Percentiles rank a stretch among this genome's conserved stretches.
Conservation (phyloP, 2,113 vertebrate species). For the Cichladusa arquata region DNA sequence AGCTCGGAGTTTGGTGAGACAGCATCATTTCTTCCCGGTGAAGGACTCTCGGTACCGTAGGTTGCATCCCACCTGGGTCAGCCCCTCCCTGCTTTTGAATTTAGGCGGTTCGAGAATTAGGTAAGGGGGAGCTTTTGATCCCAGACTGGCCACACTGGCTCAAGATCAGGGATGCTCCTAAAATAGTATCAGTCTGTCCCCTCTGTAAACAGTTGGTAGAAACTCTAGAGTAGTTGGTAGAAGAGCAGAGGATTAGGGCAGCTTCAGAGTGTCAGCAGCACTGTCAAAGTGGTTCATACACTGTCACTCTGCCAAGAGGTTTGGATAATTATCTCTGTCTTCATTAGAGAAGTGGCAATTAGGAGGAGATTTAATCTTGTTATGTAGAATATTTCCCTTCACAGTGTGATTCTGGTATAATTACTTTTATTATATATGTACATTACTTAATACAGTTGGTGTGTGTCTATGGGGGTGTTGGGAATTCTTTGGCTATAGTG, state of each 20-base stretch:
- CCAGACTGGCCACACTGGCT: neutral
- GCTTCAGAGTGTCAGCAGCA: neutral
- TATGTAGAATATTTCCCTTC: neutral
- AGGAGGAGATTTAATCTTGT: neutral
- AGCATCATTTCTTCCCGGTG: rapidly evolving
- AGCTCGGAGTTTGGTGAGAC: rapidly evolving
- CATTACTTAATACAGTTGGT: neutral
- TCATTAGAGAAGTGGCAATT: neutral
- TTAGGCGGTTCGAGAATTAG: rapidly evolving
- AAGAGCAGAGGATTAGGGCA: neutral
- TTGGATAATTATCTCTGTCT: constrained; percentile 8
- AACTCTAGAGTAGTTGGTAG: neutral
- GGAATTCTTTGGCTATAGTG: neutral
- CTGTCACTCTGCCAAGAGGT: neutral
- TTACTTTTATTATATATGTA: neutral
- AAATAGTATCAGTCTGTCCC: neutral
- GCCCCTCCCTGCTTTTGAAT: neutral
- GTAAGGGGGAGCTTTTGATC: rapidly evolving
- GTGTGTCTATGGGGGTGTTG: neutral
- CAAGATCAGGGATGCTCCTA: neutral
- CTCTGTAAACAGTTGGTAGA: neutral
- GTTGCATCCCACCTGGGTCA: neutral
- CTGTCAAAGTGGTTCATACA: neutral
- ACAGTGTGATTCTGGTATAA: neutral
- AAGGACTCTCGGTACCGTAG: neutral